A percentile compares a stretch with the other conserved stretches of the same genome.
Evolutionary conservation across 2,797 vertebrate genomes (phyloP).

Genomic region (Nannoperca obscura): DNA sequence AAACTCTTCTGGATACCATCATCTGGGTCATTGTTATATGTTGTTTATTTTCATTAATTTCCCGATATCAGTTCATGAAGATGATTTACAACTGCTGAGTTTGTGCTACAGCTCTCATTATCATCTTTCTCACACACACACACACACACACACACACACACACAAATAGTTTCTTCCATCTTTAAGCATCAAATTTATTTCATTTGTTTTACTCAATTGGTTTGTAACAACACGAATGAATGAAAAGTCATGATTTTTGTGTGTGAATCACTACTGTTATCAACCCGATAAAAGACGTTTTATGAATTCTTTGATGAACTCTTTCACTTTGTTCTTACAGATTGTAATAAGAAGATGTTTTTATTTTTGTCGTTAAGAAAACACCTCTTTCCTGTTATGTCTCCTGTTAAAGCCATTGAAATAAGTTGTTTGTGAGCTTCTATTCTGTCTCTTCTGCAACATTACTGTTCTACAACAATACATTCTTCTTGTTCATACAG

Average conservation of each 20-base stretch:
- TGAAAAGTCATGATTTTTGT: conserved; percentile 14
- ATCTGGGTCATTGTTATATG: background rate
- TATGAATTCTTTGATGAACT: conserved; percentile 40
- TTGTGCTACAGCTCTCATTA: conserved; percentile 25
- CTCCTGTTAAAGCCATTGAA: conserved; percentile 53
- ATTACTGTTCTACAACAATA: too few species aligned
- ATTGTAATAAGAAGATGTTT: conserved; percentile 42
- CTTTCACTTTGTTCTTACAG: conserved; percentile 46
- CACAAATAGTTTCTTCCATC: conserved; percentile 2
- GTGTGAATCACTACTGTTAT: conserved; percentile 26
- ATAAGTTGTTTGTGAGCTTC: conserved; percentile 40
- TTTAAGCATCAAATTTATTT: conserved; percentile 11
- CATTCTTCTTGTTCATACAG: too few species aligned
- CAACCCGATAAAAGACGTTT: conserved; percentile 16
- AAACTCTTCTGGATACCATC: conserved; percentile 11
- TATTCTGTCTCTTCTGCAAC: conserved; percentile 25
- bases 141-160: background rate
- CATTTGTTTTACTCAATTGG: conserved; percentile 12
- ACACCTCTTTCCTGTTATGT: conserved; percentile 24
- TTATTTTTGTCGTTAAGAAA: conserved; percentile 36
- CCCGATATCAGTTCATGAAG: background rate
- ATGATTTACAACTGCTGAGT: conserved; percentile 18
- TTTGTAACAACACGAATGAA: conserved; percentile 38
- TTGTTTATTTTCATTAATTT: conserved; percentile 24
- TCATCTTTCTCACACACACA: conserved; percentile 11